Percentiles rank a stretch among this genome's conserved stretches.
Evolutionary conservation across 2,113 vertebrate genomes (phyloP).

Genomic region (Albula goreensis): DNA sequence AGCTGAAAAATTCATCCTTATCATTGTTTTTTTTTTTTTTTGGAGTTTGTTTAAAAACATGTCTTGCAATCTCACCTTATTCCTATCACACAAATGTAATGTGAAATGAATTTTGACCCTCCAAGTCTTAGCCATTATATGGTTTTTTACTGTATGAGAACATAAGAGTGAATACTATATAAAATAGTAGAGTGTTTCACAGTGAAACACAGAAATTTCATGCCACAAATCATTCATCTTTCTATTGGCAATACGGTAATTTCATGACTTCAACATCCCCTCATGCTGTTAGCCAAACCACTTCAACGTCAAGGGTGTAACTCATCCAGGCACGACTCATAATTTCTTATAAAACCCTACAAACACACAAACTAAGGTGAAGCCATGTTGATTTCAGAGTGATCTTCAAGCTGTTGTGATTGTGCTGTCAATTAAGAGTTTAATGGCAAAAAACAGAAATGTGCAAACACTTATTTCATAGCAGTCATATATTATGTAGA

Average conservation of each 20-base stretch:
- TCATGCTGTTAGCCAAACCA: not conserved
- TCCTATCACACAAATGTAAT: too few relatives aligned
- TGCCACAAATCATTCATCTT: not conserved
- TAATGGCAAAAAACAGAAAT: too few relatives aligned
- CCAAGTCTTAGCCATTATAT: too few relatives aligned
- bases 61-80: too few relatives aligned
- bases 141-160: not conserved
- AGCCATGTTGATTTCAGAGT: conserved; percentile 9
- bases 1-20: too few relatives aligned
- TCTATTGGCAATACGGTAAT: not conserved
- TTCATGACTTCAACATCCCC: not conserved
- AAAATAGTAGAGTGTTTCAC: not conserved
- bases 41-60: too few relatives aligned
- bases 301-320: not conserved
- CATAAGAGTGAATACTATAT: not conserved
- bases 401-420: not conserved
- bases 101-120: too few relatives aligned
- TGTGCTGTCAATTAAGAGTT: not conserved
- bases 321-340: not conserved
- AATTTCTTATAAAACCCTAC: not conserved
- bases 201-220: not conserved
- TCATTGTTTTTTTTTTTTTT: too few relatives aligned
- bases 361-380: conserved; percentile 14
- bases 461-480: too few relatives aligned
- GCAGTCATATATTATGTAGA: too few relatives aligned